Evolutionary conservation across 1,140 invertebrate genomes (phyloP).

Genomic region (Drosophila lowei): DNA sequence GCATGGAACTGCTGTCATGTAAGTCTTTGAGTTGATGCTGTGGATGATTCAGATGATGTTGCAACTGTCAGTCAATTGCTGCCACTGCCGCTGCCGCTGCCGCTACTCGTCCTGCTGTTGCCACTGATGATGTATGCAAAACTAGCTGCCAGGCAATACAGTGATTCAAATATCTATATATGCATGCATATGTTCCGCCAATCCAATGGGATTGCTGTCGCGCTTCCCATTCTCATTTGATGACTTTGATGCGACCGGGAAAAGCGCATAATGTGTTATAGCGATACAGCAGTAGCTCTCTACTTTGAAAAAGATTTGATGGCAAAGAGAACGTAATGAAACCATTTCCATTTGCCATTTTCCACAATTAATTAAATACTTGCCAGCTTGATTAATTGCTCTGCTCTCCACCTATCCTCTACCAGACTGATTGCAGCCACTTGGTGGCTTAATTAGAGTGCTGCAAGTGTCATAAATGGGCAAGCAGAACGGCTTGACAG

Average conservation of each 20-base stretch:
- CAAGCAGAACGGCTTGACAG: constrained; percentile 23
- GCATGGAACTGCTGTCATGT: constrained; percentile 67
- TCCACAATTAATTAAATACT: constrained; percentile 70
- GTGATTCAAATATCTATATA: constrained; percentile 15
- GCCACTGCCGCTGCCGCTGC: constrained; percentile 59
- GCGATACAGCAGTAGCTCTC: constrained; percentile 6
- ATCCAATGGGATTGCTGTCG: constrained; percentile 11
- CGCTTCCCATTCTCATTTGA: constrained; percentile 42
- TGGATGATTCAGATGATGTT: constrained; percentile 23
- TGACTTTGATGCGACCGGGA: constrained; percentile 50
- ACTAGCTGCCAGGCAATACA: constrained; percentile 46
- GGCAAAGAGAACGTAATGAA: constrained; percentile 29
- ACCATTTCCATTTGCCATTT: constrained; percentile 17
- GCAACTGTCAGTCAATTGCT: constrained; percentile 37
- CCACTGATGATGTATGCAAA: constrained; percentile 62
- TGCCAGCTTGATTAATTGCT: constrained; percentile 64
- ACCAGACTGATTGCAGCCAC: constrained; percentile 36
- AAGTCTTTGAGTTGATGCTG: constrained; percentile 52
- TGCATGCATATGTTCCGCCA: neutral
- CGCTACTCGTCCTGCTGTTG: constrained; percentile 31
- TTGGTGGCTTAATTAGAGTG: constrained; percentile 61
- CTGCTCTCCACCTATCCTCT: neutral
- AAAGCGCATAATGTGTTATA: constrained; percentile 70
- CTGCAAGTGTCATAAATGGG: constrained; percentile 56
- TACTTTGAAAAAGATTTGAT: constrained; percentile 23